phyloP scores from a whole-genome alignment of 2,888 invertebrate genomes.

The Phortica magna region DNA sequence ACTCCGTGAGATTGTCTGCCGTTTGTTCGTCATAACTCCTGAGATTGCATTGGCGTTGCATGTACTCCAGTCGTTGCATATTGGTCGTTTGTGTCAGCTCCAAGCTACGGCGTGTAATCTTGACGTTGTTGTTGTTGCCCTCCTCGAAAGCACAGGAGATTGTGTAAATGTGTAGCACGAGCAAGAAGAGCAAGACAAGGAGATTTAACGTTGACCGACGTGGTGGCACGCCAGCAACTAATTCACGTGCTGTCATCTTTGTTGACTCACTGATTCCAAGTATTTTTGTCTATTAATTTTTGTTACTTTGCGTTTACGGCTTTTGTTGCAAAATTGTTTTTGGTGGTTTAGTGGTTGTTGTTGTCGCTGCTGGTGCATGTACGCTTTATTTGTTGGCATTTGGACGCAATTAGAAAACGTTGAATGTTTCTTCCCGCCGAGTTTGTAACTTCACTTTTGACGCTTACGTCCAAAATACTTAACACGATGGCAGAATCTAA shows the following conservation, averaged over 20 bases:
- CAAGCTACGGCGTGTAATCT: constrained; percentile 79
- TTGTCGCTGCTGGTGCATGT: constrained; percentile 1
- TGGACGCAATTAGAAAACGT: neutral
- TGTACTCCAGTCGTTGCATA: constrained; percentile 82
- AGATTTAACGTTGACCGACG: neutral
- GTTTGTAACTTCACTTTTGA: constrained; percentile 53
- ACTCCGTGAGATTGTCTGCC: constrained; percentile 79
- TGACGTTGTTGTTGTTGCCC: constrained; percentile 77
- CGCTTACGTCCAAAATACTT: constrained; percentile 73
- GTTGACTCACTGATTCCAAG: neutral
- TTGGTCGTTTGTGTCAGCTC: constrained; percentile 83
- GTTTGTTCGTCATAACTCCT: constrained; percentile 76
- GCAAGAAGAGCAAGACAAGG: constrained; percentile 28
- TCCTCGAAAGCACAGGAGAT: constrained; percentile 70
- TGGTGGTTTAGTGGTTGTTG: neutral
- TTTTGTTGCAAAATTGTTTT: neutral
- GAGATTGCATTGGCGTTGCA: constrained; percentile 82
- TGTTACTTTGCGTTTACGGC: constrained; percentile 12
- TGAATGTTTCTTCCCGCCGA: neutral
- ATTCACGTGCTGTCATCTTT: constrained; percentile 19
- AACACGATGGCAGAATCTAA: constrained; percentile 84
- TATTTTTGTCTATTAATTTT: neutral
- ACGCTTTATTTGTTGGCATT: constrained; percentile 18
- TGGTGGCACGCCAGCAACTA: neutral
- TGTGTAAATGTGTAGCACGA: constrained; percentile 34